A percentile compares a stretch with the other conserved stretches of the same genome.
Evolutionary conservation across 2,113 vertebrate genomes (phyloP).

Genomic region (Cyanistes caeruleus): DNA sequence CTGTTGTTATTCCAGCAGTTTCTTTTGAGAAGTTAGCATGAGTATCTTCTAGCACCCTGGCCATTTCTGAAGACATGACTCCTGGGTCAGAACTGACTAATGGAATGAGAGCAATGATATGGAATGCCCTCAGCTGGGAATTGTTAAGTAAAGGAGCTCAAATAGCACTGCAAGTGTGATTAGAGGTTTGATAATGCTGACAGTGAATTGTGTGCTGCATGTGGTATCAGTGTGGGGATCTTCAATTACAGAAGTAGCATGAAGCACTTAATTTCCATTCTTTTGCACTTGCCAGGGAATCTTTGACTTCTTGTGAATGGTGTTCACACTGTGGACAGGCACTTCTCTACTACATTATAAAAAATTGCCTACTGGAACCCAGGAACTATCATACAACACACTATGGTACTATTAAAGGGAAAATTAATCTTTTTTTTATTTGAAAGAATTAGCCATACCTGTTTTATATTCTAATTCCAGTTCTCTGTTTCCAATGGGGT

Average conservation of each 20-base stretch:
- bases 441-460: conserved; percentile 2
- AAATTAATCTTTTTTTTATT: neutral
- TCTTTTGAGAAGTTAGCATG: neutral
- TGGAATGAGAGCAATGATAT: neutral
- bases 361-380: neutral
- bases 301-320: neutral
- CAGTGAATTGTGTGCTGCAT: neutral
- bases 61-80: accelerated
- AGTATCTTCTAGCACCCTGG: neutral
- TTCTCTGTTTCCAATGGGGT: neutral
- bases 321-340: neutral
- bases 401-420: neutral
- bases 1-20: neutral
- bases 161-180: neutral
- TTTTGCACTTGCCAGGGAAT: neutral
- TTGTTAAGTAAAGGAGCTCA: neutral
- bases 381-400: neutral
- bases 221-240: neutral
- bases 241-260: neutral
- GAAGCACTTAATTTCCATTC: neutral
- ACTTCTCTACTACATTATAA: neutral
- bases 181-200: neutral
- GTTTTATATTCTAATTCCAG: neutral
- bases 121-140: neutral
- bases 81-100: neutral